These are phyloP conservation scores for Tamandua tetradactyla DNA, from an alignment of 2,797 vertebrate species.

Conservation along the genomic window DNA sequence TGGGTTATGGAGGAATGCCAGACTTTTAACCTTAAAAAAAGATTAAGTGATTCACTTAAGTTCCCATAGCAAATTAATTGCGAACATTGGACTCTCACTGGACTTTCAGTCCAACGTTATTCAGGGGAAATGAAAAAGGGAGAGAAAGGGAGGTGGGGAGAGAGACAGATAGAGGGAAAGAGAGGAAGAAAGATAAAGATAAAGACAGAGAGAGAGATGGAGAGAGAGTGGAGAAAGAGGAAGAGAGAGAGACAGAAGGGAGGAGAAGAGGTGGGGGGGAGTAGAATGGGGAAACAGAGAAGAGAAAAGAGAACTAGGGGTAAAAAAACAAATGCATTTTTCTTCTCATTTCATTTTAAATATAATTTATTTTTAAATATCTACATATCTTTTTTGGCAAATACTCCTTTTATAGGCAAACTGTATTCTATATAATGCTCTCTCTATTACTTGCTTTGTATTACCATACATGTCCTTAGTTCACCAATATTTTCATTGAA, in stretches of 20 bases:
- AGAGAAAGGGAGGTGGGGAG: too few relatives aligned
- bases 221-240: too few relatives aligned
- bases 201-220: too few relatives aligned
- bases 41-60: background rate
- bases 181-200: too few relatives aligned
- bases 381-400: background rate
- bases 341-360: background rate
- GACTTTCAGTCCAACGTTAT: background rate
- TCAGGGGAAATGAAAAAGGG: background rate
- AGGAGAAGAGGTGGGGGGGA: background rate
- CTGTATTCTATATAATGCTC: fast-evolving
- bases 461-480: background rate
- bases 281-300: too few relatives aligned
- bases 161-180: background rate
- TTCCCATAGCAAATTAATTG: background rate
- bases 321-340: background rate
- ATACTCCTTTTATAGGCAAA: background rate
- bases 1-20: background rate
- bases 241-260: background rate
- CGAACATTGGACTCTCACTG: background rate
- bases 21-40: background rate
- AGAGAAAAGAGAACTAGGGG: background rate
- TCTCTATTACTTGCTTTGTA: background rate
- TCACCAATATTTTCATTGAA: slow-evolving; percentile 23
- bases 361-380: background rate